These are phyloP conservation scores for Nasua narica DNA, from an alignment of 2,797 vertebrate genomes.

Conservation along the genomic window DNA sequence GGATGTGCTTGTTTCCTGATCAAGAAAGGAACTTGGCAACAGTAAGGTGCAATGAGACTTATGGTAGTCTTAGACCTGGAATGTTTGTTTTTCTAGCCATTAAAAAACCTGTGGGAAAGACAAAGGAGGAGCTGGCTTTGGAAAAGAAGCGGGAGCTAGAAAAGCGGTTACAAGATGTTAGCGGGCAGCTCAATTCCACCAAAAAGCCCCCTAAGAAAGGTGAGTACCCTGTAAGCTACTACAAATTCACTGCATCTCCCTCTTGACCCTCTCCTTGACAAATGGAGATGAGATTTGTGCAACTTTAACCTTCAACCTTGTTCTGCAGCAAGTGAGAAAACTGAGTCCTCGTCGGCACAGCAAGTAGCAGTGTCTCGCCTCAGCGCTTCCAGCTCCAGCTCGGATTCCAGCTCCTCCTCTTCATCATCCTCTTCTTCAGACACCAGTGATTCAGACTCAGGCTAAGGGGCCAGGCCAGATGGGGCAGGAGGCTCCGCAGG, in stretches of 20 bases:
- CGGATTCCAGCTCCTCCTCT: constrained; percentile 91
- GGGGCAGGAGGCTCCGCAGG: constrained; percentile 81
- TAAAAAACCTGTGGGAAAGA: constrained; percentile 92
- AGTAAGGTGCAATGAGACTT: background rate
- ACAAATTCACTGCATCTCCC: fast-evolving
- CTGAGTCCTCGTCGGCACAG: constrained; percentile 73
- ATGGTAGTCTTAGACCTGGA: background rate
- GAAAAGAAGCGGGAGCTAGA: constrained; percentile 96
- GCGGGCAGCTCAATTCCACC: constrained; percentile 94
- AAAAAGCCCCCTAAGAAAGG: constrained; percentile 95
- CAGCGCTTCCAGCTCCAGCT: constrained; percentile 94
- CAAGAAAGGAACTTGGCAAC: background rate
- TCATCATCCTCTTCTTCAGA: constrained; percentile 92
- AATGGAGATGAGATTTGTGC: background rate
- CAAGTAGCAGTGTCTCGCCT: constrained; percentile 89
- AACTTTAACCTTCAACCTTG: background rate
- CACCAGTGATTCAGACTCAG: constrained; percentile 95
- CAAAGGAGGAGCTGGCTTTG: constrained; percentile 92
- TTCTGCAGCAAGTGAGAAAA: constrained; percentile 86
- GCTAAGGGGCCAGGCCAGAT: constrained; percentile 73
- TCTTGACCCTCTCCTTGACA: fast-evolving
- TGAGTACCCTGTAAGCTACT: constrained; percentile 70
- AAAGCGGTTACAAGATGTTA: constrained; percentile 93
- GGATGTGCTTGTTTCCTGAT: background rate
- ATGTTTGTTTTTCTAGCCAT: constrained; percentile 77